Base-by-base conservation (phyloP, 2,113 vertebrate genomes). In the Ophthalmolycus amberensis region DNA sequence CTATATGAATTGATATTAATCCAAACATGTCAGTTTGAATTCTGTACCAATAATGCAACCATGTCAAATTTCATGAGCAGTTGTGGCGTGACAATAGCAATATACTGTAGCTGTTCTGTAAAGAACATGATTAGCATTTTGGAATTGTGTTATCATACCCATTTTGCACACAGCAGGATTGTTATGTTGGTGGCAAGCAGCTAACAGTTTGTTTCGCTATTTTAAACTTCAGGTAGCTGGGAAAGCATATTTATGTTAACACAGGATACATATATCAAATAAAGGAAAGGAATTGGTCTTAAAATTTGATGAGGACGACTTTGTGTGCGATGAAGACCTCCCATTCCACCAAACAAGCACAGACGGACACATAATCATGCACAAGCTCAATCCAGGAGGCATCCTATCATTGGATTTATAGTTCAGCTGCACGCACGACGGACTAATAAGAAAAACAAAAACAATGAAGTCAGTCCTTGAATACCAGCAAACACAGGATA, bases 401-500 rank as follows among this genome's bases (percentile, higher is more conserved):
- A 20, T 62, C 22, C 59, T 22, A 60, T 9, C 16, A 38, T n/a
- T 64, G 1, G 3, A 68, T 77, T 70, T 42, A 68, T 38, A 15
- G 18, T 4, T 18, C 15, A 67, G 44, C 9, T 78, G 27, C 5
- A 20, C 14, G 37, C 38, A 40, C 1, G 9, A 34, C 42, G 60
- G 18, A 56, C 50, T 42, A 37, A 40, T 15, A 22, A 50, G 40
- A 44, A 56, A 48, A 32, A 22, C 10, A 56, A 32, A 34, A 58
- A 72, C 14, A 82, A 48, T 44, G 72, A 74, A 71, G 82, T 46
- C 38, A 79, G 75, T 77, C 56, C 34, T 67, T 82, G 29, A 86
- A 65, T 85, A 48, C 10, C 54, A 79, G 32, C 46, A 83, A 79
- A 86, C 34, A 65, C 32, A 68, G 34, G 10, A 63, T 63, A 68